Base-by-base conservation (phyloP, 2,113 vertebrate species). In the Okapia johnstoni region DNA sequence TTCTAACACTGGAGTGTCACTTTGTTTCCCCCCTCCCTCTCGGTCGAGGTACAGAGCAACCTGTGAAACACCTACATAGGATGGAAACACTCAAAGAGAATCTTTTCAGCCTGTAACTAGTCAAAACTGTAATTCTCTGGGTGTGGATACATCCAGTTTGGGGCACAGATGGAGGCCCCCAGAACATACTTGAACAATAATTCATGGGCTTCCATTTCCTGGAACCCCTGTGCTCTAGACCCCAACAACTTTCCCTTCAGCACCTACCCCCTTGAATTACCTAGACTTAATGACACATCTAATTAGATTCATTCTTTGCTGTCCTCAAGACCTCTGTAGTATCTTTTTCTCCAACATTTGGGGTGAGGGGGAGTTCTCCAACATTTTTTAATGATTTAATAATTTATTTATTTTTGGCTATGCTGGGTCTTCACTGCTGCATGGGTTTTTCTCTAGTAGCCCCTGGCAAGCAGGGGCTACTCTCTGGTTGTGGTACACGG, bases 81-180 rank as follows among this genome's bases (percentile, higher is more conserved):
- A 66, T 81, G 25, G 30, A 96, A 93, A 96, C 50, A 66, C 70
- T 60, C 83, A 85, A 21, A 60, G 66, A 58, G 43, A 48, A 52
- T 40, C 54, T 40, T 91, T 61, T 70, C 60, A 60, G 83, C 85
- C 25, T 52, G 11, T 23, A 54, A 43, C 60, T 23, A 81, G 48
- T 54, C 46, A 48, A 40, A 40, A 36, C 40, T 23, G 40, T 40
- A 25, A 50, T 93, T 94, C 54, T 85, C 83, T 77, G 28, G 33
- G 12, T 85, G 55, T 87, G 33, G 50, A 93, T n/a, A 43, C 0
- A 55, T 13, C 3, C 40, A 81, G 23, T 85, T 7, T 57, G 21
- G 46, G 25, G 28, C 55, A 55, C 36, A 14, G 25, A 52, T 23
- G 16, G 36, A 33, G n/a, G 25, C 23, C 25, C 61, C 10, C 1